phyloP scores from a whole-genome alignment of 2,888 invertebrate species.

The Frankliniella fusca region DNA sequence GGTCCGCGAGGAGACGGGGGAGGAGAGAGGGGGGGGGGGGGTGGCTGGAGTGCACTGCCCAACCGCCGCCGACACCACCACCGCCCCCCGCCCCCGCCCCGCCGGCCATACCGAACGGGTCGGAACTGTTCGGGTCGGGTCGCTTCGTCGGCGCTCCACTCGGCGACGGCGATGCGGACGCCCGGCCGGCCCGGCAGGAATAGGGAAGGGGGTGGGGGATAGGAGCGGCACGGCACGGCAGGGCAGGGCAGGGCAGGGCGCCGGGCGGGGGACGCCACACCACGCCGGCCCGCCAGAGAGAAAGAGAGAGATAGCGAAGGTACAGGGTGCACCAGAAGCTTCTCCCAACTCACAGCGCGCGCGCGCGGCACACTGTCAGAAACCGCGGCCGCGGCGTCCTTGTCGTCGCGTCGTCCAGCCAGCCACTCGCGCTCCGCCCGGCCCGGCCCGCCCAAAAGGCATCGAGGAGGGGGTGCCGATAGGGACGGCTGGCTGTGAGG shows the following conservation, averaged over 20 bases:
- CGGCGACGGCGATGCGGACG: constrained; percentile 32
- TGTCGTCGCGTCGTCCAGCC: too few relatives aligned
- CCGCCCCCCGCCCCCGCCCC: constrained; percentile 30
- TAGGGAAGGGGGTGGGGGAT: constrained; percentile 41
- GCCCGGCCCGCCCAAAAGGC: not conserved
- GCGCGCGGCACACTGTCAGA: not conserved
- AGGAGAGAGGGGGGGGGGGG: constrained; percentile 33
- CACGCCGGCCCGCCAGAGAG: constrained; percentile 23
- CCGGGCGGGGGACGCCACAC: constrained; percentile 32
- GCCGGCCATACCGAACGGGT: constrained; percentile 23
- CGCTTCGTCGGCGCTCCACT: constrained; percentile 32
- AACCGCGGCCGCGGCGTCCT: not conserved
- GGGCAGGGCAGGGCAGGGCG: too few relatives aligned
- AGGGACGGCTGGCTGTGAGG: too few relatives aligned
- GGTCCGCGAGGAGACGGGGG: constrained; percentile 31
- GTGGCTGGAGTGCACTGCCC: constrained; percentile 29
- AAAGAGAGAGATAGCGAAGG: constrained; percentile 17
- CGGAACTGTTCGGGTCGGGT: constrained; percentile 34
- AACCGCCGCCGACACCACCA: constrained; percentile 12
- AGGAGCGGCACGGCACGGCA: too few relatives aligned
- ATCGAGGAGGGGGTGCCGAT: not conserved
- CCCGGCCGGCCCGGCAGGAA: constrained; percentile 36
- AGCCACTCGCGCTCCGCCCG: not conserved
- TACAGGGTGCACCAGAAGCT: not conserved
- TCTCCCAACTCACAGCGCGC: not conserved